phyloP scores from a whole-genome alignment of 1,140 invertebrate genomes.

The Meteorus sp. region DNA sequence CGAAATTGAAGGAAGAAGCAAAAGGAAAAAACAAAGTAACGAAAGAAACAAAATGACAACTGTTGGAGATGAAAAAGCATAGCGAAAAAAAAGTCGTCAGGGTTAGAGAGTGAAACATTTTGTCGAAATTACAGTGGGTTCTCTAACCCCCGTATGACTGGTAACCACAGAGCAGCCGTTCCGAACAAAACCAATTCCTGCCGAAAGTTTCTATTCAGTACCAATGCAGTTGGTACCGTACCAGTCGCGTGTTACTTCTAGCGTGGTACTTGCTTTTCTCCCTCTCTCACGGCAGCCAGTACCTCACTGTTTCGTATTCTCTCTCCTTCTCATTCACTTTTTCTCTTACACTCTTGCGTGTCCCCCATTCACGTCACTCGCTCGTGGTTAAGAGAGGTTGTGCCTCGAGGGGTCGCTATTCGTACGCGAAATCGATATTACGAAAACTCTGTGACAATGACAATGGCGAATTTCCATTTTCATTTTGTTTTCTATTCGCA shows the following conservation, averaged over 20 bases:
- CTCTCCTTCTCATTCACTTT: conserved; percentile 26
- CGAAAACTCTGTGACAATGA: conserved; percentile 28
- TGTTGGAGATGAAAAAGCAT: conserved; percentile 4
- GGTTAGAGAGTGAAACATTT: conserved; percentile 22
- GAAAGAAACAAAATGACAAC: conserved; percentile 2
- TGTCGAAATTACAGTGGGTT: conserved; percentile 37
- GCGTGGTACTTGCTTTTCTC: conserved; percentile 37
- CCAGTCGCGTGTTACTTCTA: conserved; percentile 51
- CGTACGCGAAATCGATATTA: conserved; percentile 26
- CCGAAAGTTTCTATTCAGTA: conserved; percentile 43
- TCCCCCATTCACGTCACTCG: background rate
- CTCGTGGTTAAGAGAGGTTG: conserved; percentile 16
- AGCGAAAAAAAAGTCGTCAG: background rate
- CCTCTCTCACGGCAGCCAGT: conserved; percentile 5
- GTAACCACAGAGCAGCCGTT: conserved; percentile 22
- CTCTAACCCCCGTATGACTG: conserved; percentile 20
- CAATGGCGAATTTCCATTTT: conserved; percentile 23
- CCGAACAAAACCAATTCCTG: conserved; percentile 43
- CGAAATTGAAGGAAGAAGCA: no score
- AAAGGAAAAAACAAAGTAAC: background rate
- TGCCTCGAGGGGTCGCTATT: conserved; percentile 16
- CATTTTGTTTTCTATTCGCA: conserved; percentile 15
- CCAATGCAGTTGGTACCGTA: conserved; percentile 55
- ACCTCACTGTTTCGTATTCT: background rate
- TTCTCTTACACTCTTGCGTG: background rate